Evolutionary conservation across 2,113 vertebrate genomes (phyloP), one percentile per base, ranked within the genome.

Genomic region (Pelecanus crispus): DNA sequence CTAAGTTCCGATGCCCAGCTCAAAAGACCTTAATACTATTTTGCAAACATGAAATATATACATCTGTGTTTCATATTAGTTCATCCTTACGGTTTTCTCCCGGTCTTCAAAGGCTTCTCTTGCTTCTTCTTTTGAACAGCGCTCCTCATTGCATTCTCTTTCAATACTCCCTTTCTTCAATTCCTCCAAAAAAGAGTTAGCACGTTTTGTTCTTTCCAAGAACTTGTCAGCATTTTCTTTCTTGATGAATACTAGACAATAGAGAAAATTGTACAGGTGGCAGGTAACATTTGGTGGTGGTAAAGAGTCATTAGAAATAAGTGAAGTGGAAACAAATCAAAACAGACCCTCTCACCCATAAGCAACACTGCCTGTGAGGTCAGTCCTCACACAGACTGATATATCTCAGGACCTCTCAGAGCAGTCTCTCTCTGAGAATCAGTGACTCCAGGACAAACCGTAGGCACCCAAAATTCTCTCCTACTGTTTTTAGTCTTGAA

Each of bases 111-210:
- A 99, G 24, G 98, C 98, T 74, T 99, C 99, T 4, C 98, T 98
- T 7, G 98, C 99, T 95, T 99, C 99, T 88, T 99, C 99, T 9
- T 98, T 98, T 4, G 97, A 92, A 53, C 99, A 99, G 10, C 91
- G 92, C 92, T 99, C 99, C 90, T 99, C 99, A 5, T 86, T 4
- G 67, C 99, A 99, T 79, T 99, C 99, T n/a, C 99, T 96, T 97
- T 99, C 99, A 81, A 99, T 97, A 92, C 99, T 98, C 16, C 99
- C 99, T 82, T 97, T 6, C 79, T 98, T 98, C 7, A 98, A 0
- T 96, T 99, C 99, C 90, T 99, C 99, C 2, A 98, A 61, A 29
- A 98, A 66, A 3, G 98, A 98, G 93, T 99, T 99, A 0, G 98
- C 99, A 49, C 99, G 98, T 75, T 97, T 98, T 49, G 16, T 4